These are phyloP conservation scores for Drosophila dunni DNA, from an alignment of 1,140 invertebrate genomes.

Conservation along the genomic window DNA sequence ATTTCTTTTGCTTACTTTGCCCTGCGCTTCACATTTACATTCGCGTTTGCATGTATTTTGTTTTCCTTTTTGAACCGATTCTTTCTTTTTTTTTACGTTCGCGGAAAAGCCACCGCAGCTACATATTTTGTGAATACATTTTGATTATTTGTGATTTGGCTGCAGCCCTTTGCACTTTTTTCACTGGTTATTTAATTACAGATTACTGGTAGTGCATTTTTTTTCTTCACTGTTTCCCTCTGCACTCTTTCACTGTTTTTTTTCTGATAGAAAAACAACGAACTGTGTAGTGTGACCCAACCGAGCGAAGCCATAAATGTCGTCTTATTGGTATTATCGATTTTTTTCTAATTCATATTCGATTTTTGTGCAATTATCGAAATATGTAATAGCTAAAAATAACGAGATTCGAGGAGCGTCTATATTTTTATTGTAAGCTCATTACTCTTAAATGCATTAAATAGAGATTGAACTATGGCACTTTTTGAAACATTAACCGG, in stretches of 20 bases:
- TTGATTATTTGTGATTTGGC: constrained; percentile 27
- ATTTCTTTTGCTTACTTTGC: constrained; percentile 70
- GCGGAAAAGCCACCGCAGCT: constrained; percentile 33
- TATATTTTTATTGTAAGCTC: too few species aligned
- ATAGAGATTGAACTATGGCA: too few species aligned
- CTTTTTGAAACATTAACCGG: background rate
- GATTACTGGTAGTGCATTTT: constrained; percentile 42
- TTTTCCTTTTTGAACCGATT: constrained; percentile 70
- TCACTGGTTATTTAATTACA: constrained; percentile 23
- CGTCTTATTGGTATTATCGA: background rate
- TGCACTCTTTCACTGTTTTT: constrained; percentile 46
- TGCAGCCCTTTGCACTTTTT: constrained; percentile 31
- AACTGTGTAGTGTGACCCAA: constrained; percentile 37
- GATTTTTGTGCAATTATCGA: background rate
- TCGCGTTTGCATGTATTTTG: constrained; percentile 70
- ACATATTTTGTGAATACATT: constrained; percentile 34
- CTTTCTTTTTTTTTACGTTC: constrained; percentile 57
- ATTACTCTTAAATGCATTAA: too few species aligned
- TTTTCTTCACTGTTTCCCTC: constrained; percentile 24
- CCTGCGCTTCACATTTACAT: constrained; percentile 65
- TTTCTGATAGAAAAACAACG: constrained; percentile 51
- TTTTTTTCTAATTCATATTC: background rate
- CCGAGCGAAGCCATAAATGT: constrained; percentile 28
- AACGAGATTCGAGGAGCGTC: too few species aligned
- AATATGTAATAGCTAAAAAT: background rate